phyloP scores from a whole-genome alignment of 2,797 vertebrate genomes.

The Clarias laeviceps region DNA sequence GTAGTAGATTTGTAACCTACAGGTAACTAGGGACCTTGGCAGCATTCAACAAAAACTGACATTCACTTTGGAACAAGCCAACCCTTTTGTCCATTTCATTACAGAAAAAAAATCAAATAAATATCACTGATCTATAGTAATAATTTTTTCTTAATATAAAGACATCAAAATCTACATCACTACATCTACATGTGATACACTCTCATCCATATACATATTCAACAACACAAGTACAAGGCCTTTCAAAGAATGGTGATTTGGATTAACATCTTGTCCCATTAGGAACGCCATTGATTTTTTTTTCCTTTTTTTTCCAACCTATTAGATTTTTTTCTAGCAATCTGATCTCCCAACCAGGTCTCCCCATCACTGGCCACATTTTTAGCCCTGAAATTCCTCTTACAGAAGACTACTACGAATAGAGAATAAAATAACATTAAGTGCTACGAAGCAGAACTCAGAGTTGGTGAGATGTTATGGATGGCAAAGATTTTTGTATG shows the following conservation, averaged over 20 bases:
- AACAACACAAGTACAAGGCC: conserved; percentile 65
- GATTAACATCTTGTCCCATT: conserved; percentile 51
- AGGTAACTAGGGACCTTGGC: conserved; percentile 64
- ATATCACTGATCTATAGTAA: conserved; percentile 59
- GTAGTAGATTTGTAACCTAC: conserved; percentile 66
- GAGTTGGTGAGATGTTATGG: conserved; percentile 43
- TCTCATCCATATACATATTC: conserved; percentile 63
- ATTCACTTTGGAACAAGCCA: conserved; percentile 69
- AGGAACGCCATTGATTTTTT: conserved; percentile 26
- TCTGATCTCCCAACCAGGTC: conserved; percentile 51
- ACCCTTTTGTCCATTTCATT: conserved; percentile 66
- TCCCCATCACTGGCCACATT: conserved; percentile 35
- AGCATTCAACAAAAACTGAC: conserved; percentile 65
- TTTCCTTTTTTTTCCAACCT: neutral
- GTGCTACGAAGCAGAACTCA: conserved; percentile 53
- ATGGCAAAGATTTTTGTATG: conserved; percentile 2
- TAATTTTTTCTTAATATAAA: conserved; percentile 63
- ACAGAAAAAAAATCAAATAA: conserved; percentile 59
- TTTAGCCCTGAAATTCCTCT: conserved; percentile 45
- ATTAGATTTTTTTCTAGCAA: conserved; percentile 43
- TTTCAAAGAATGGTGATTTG: conserved; percentile 58
- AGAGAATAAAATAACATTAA: conserved; percentile 43
- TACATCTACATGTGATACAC: conserved; percentile 70
- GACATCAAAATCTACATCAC: conserved; percentile 67
- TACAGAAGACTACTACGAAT: conserved; percentile 33